Percentiles rank a stretch among this genome's conserved stretches.
phyloP scores from a whole-genome alignment of 2,113 vertebrate genomes.

The Acrocephalus arundinaceus region DNA sequence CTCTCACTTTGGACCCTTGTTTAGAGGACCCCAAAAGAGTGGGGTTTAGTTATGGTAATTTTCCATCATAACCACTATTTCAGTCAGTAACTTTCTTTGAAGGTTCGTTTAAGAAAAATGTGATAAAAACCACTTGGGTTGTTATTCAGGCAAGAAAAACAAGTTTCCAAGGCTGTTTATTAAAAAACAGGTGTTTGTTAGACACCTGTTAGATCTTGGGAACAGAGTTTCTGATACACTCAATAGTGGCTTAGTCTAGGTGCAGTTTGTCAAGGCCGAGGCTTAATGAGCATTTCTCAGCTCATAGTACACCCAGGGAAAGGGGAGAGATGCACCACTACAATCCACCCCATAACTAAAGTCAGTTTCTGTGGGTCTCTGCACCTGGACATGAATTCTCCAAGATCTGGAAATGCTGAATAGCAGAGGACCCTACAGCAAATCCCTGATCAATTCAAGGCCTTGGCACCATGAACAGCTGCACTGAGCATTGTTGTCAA shows the following conservation, averaged over 20 bases:
- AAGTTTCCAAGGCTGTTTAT: background rate
- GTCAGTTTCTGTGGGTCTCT: background rate
- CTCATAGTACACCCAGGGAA: background rate
- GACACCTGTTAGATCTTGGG: background rate
- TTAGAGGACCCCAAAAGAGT: background rate
- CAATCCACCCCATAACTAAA: background rate
- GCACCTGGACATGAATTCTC: background rate
- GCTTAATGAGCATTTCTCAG: background rate
- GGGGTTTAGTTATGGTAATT: background rate
- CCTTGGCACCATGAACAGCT: background rate
- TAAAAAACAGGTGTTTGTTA: background rate
- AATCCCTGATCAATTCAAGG: background rate
- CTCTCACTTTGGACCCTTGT: background rate
- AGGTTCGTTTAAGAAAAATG: background rate
- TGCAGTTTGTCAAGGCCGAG: fast-evolving
- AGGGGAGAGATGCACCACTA: background rate
- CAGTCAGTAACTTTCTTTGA: background rate
- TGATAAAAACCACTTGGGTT: background rate
- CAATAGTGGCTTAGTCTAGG: background rate
- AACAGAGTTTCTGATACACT: background rate
- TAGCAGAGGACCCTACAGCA: background rate
- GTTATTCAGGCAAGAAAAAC: background rate
- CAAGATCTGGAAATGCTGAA: background rate
- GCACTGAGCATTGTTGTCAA: background rate
- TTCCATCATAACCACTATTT: background rate